Percentiles rank a stretch among this genome's conserved stretches.
Evolutionary conservation across 1,140 invertebrate genomes (phyloP).

Genomic region (Drosophila sucinea): DNA sequence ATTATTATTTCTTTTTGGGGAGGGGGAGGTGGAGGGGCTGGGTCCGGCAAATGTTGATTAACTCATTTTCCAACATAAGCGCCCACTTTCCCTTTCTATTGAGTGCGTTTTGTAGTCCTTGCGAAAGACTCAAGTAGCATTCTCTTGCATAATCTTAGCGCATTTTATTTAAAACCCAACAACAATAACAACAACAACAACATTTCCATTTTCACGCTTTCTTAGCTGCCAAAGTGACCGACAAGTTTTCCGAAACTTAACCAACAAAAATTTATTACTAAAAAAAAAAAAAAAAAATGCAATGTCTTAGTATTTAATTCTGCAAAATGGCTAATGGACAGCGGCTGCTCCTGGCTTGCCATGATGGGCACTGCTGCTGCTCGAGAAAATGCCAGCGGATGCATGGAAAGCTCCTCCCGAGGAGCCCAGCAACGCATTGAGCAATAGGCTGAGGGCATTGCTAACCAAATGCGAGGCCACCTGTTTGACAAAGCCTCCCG

Average conservation of each 20-base stretch:
- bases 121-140: not conserved
- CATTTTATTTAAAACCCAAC: constrained; percentile 28
- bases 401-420: constrained; percentile 74
- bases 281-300: constrained; percentile 29
- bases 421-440: constrained; percentile 75
- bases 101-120: constrained; percentile 23
- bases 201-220: constrained; percentile 58
- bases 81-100: constrained; percentile 20
- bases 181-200: not conserved
- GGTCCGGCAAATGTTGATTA: not conserved
- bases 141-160: constrained; percentile 54
- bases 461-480: constrained; percentile 74
- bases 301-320: constrained; percentile 5
- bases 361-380: constrained; percentile 60
- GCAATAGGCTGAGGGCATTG: constrained; percentile 65
- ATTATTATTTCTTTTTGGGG: too few relatives aligned
- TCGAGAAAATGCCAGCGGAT: constrained; percentile 62
- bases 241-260: constrained; percentile 15
- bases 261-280: constrained; percentile 27
- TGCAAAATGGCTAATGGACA: constrained; percentile 35
- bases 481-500: constrained; percentile 73
- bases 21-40: too few relatives aligned
- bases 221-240: constrained; percentile 53
- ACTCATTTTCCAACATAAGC: not conserved
- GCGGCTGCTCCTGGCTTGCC: constrained; percentile 33